phyloP scores from a whole-genome alignment of 2,888 invertebrate genomes.

The Athrips mouffetella region DNA sequence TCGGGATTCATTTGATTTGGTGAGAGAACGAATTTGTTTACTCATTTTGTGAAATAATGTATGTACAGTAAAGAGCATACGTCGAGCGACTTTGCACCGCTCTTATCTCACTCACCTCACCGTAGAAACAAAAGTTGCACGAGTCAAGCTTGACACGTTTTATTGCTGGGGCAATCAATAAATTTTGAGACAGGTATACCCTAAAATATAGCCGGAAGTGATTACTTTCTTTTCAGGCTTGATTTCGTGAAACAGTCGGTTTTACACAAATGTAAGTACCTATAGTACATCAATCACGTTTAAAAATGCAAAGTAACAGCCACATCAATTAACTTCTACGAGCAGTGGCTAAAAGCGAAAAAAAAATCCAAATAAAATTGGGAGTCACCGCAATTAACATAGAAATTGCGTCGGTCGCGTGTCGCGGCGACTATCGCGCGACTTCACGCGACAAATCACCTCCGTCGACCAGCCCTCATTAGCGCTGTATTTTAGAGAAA shows the following conservation, averaged over 20 bases:
- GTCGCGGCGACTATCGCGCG: constrained; percentile 27
- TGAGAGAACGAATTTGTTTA: constrained; percentile 6
- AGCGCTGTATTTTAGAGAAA: constrained; percentile 52
- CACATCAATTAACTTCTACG: constrained; percentile 5
- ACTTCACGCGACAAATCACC: constrained; percentile 60
- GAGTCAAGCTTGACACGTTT: no score
- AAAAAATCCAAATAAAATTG: constrained; percentile 38
- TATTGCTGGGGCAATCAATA: no score
- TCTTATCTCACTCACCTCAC: no score
- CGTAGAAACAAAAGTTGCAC: no score
- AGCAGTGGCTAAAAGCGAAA: constrained; percentile 15
- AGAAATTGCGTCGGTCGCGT: constrained; percentile 33
- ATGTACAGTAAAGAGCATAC: not conserved
- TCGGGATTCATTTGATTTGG: constrained; percentile 1
- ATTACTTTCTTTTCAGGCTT: no score
- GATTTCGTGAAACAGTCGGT: not conserved
- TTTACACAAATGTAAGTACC: not conserved
- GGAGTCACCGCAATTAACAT: constrained; percentile 34
- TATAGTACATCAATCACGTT: not conserved
- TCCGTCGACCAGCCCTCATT: constrained; percentile 56
- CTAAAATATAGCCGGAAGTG: no score
- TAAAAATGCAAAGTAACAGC: constrained; percentile 6
- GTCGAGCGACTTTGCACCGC: not conserved
- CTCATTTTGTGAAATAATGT: constrained; percentile 4
- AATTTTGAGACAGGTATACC: no score